A percentile compares a stretch with the other conserved stretches of the same genome.
These are phyloP conservation scores for Perca schrenkii DNA, from an alignment of 2,113 vertebrate species.

Conservation along the genomic window DNA sequence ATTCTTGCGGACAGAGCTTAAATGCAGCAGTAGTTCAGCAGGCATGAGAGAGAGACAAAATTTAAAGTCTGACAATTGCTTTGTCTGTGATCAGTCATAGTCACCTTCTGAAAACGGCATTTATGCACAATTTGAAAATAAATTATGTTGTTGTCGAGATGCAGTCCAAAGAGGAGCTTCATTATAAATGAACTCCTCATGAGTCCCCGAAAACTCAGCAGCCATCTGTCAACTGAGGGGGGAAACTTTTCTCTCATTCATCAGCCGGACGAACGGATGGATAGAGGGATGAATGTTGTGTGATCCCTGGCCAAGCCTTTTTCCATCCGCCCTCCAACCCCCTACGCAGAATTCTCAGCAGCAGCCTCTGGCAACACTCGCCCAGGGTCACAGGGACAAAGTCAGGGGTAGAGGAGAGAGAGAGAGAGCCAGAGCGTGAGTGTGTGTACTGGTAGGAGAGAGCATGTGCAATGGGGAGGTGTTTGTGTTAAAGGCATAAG, in stretches of 20 bases:
- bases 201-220: slow-evolving; percentile 63
- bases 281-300: slow-evolving; percentile 63
- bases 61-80: slow-evolving; percentile 41
- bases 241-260: slow-evolving; percentile 69
- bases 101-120: slow-evolving; percentile 56
- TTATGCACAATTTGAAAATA: slow-evolving; percentile 65
- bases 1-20: slow-evolving; percentile 1
- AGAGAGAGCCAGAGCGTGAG: slow-evolving; percentile 28
- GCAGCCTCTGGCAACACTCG: slow-evolving; percentile 74
- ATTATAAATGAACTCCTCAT: slow-evolving; percentile 74
- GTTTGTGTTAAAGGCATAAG: not conserved
- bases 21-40: slow-evolving; percentile 34
- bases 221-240: slow-evolving; percentile 78
- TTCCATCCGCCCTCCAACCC: slow-evolving; percentile 76
- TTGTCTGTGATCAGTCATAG: slow-evolving; percentile 55
- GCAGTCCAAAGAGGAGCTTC: slow-evolving; percentile 64
- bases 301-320: slow-evolving; percentile 76
- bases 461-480: not conserved
- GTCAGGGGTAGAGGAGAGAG: slow-evolving; percentile 65
- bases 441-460: slow-evolving; percentile 12
- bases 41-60: slow-evolving; percentile 32
- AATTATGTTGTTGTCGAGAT: slow-evolving; percentile 62
- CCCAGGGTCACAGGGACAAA: slow-evolving; percentile 78
- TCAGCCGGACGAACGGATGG: slow-evolving; percentile 68
- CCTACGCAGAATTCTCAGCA: slow-evolving; percentile 72